Conservation (phyloP, 2,113 vertebrate species). For the Tragelaphus imberbis region DNA sequence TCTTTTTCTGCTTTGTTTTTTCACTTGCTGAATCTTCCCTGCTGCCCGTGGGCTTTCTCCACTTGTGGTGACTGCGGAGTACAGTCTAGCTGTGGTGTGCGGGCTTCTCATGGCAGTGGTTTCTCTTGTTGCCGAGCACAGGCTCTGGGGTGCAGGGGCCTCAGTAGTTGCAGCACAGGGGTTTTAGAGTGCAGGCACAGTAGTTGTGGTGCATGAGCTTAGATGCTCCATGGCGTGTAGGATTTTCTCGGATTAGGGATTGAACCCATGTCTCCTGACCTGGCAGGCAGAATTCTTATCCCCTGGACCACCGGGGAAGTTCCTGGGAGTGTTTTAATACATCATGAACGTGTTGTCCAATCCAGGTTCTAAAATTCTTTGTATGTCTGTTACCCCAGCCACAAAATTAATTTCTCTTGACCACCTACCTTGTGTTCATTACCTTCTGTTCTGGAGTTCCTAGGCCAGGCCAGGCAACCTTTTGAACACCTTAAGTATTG, state of each 20-base stretch:
- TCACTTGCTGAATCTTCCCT: background rate
- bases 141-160: no score
- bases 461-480: rapidly evolving
- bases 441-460: background rate
- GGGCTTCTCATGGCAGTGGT: no score
- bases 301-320: background rate
- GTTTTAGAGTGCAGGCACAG: no score
- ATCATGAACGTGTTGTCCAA: rapidly evolving
- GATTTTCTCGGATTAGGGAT: no score
- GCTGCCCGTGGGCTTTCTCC: background rate
- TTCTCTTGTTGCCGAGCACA: no score
- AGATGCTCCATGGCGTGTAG: rapidly evolving
- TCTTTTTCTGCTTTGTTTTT: background rate
- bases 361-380: background rate
- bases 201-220: no score
- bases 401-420: background rate
- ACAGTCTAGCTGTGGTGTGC: background rate
- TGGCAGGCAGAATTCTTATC: no score
- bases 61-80: background rate
- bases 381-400: background rate
- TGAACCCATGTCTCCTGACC: no score
- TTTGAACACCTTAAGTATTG: background rate
- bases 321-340: background rate
- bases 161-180: no score
- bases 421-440: background rate